These are phyloP conservation scores for Siphonodentalium dalli DNA, from an alignment of 2,888 invertebrate species.

Conservation along the genomic window DNA sequence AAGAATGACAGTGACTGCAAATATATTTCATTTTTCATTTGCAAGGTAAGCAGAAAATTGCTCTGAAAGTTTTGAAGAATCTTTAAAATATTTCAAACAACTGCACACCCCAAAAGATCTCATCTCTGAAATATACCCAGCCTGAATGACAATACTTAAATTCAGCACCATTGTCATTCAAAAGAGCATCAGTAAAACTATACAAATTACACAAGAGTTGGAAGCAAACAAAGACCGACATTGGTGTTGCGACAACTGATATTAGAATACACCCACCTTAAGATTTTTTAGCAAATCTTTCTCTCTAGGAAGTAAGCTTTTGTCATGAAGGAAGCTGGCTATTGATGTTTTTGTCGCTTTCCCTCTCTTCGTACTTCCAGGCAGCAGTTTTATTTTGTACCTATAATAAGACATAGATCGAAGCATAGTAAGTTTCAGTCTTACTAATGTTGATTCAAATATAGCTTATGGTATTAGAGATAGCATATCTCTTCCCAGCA, in stretches of 20 bases:
- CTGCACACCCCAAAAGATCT: too few relatives aligned
- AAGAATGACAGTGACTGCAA: too few relatives aligned
- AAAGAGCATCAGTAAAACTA: background rate
- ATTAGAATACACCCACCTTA: conserved; percentile 67
- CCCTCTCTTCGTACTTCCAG: conserved; percentile 91
- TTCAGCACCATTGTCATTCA: background rate
- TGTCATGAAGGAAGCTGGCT: conserved; percentile 86
- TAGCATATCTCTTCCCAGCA: too few relatives aligned
- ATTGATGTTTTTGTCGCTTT: conserved; percentile 88
- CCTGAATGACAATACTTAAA: background rate
- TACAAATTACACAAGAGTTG: background rate
- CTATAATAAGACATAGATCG: conserved; percentile 67
- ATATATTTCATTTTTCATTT: too few relatives aligned
- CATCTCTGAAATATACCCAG: background rate
- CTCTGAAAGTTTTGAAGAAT: too few relatives aligned
- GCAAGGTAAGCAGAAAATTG: too few relatives aligned
- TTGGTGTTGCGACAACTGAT: background rate
- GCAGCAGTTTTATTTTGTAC: conserved; percentile 92
- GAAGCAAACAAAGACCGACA: background rate
- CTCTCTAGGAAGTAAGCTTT: conserved; percentile 77
- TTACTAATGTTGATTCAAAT: too few relatives aligned
- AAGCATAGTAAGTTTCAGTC: background rate
- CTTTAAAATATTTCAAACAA: too few relatives aligned
- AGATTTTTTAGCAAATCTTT: conserved; percentile 89
- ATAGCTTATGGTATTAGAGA: too few relatives aligned